Evolutionary conservation across 2,888 invertebrate genomes (phyloP).

Genomic region (Taphrorychus bicolor): DNA sequence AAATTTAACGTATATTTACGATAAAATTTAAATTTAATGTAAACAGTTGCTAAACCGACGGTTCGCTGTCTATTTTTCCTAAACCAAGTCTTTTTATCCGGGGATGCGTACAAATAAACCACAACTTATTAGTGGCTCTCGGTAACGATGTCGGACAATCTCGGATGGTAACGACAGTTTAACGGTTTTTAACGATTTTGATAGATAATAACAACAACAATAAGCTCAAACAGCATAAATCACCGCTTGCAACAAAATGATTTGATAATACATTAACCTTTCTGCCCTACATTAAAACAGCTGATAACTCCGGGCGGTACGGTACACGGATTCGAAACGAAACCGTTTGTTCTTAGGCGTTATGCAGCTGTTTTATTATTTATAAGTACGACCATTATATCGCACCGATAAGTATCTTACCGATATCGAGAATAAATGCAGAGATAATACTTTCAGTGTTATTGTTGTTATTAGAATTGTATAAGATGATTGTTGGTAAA

Average conservation of each 20-base stretch:
- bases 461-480: neutral
- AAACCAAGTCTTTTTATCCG: neutral
- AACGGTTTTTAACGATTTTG: neutral
- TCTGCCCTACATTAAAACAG: slow-evolving; percentile 25
- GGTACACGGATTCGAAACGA: too few species aligned
- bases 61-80: neutral
- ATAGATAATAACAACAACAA: neutral
- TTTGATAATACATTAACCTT: slow-evolving; percentile 24
- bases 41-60: neutral
- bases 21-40: neutral
- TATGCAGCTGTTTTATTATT: slow-evolving; percentile 18
- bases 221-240: neutral
- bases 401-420: slow-evolving; percentile 6
- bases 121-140: neutral
- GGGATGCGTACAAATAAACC: neutral
- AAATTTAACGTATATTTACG: slow-evolving; percentile 2
- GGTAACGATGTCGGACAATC: neutral
- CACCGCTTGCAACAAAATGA: neutral
- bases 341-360: slow-evolving; percentile 10
- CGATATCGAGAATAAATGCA: neutral
- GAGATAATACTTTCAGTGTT: neutral
- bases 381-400: slow-evolving; percentile 5
- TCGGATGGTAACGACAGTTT: neutral
- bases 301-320: slow-evolving; percentile 15
- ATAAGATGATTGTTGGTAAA: neutral